phyloP scores from a whole-genome alignment of 2,888 invertebrate species.

The Phortica magna region DNA sequence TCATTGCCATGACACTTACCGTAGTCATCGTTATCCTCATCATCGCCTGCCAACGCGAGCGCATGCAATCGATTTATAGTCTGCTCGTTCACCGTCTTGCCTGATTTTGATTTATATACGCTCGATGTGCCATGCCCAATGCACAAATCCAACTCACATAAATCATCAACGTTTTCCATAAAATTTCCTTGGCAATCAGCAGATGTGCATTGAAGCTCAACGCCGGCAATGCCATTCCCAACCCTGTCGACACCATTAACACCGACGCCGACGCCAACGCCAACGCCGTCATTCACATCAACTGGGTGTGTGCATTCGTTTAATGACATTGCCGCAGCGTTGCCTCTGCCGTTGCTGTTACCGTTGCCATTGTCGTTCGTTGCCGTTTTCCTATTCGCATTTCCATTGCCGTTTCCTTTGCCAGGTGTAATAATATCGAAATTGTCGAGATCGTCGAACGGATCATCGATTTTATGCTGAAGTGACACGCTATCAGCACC shows the following conservation, averaged over 20 bases:
- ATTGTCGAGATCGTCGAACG: slow-evolving; percentile 76
- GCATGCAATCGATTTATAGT: slow-evolving; percentile 78
- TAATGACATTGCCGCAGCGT: slow-evolving; percentile 18
- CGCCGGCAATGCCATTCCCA: slow-evolving; percentile 30
- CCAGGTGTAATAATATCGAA: slow-evolving; percentile 74
- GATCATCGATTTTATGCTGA: slow-evolving; percentile 76
- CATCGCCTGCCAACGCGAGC: slow-evolving; percentile 78
- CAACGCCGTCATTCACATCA: slow-evolving; percentile 24
- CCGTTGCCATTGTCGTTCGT: slow-evolving; percentile 17
- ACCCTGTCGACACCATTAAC: slow-evolving; percentile 48
- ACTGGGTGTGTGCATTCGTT: slow-evolving; percentile 32
- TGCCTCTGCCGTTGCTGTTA: slow-evolving; percentile 40
- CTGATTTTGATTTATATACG: slow-evolving; percentile 62
- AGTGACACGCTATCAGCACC: slow-evolving; percentile 70
- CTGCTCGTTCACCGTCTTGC: slow-evolving; percentile 75
- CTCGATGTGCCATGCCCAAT: slow-evolving; percentile 46
- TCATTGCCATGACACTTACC: slow-evolving; percentile 61
- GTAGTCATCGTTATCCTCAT: slow-evolving; percentile 69
- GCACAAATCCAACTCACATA: slow-evolving; percentile 74
- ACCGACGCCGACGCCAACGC: slow-evolving; percentile 1
- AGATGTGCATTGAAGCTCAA: slow-evolving; percentile 60
- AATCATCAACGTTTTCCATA: slow-evolving; percentile 61
- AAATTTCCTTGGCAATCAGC: slow-evolving; percentile 71
- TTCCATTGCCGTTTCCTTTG: slow-evolving; percentile 50
- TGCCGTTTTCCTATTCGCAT: slow-evolving; percentile 39